These are phyloP conservation scores for Glandiceps talaboti DNA, from an alignment of 53 echinoderm and acorn worm species.

Conservation along the genomic window DNA sequence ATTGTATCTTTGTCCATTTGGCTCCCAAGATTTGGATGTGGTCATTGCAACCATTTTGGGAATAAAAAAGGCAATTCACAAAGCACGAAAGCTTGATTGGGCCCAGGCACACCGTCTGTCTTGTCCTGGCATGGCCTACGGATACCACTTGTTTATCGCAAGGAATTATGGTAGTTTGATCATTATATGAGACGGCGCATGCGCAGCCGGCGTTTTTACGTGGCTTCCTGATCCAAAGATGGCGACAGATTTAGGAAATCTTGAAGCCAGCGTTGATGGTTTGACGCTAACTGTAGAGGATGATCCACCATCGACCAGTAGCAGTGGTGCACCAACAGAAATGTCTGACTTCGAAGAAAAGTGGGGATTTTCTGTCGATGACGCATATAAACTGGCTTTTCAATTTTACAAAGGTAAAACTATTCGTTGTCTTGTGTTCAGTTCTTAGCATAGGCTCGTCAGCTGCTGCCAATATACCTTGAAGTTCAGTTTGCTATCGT, in stretches of 20 bases:
- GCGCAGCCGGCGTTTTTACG: constrained; percentile 28
- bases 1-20: too few relatives aligned
- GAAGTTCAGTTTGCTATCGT: too few relatives aligned
- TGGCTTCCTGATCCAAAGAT: constrained; percentile 45
- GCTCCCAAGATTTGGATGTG: too few relatives aligned
- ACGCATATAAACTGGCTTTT: constrained; percentile 62
- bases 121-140: too few relatives aligned
- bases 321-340: constrained; percentile 1
- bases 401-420: constrained; percentile 80
- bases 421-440: not conserved
- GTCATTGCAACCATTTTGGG: too few relatives aligned
- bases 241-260: constrained; percentile 35
- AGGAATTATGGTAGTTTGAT: too few relatives aligned
- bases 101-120: too few relatives aligned
- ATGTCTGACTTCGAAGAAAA: constrained; percentile 27
- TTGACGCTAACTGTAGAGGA: constrained; percentile 60
- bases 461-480: too few relatives aligned
- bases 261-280: constrained; percentile 32
- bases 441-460: too few relatives aligned
- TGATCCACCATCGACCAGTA: constrained; percentile 13
- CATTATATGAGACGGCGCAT: not conserved
- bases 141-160: too few relatives aligned
- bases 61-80: too few relatives aligned
- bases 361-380: constrained; percentile 67
- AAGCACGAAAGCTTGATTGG: too few relatives aligned